Percentiles rank a stretch among this genome's conserved stretches.
Conservation (phyloP, 2,797 vertebrate genomes). For the Sebastes umbrosus region DNA sequence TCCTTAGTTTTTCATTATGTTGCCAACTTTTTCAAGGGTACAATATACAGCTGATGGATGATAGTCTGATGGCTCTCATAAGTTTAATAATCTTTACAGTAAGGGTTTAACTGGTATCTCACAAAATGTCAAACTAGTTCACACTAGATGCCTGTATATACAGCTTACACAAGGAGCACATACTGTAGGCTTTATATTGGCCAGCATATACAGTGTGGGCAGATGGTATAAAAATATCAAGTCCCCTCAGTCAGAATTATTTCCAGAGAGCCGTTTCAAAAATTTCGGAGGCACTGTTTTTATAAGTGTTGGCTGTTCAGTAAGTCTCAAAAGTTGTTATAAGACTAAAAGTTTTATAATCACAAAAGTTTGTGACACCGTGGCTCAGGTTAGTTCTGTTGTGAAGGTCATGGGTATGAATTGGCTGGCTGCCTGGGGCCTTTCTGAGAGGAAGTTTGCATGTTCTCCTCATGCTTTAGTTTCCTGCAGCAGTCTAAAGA, state of each 20-base stretch:
- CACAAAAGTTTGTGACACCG: neutral
- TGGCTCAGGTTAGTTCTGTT: neutral
- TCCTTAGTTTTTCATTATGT: slow-evolving; percentile 11
- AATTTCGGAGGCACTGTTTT: neutral
- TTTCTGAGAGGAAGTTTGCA: neutral
- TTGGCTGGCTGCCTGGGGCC: neutral
- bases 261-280: neutral
- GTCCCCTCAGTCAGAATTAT: neutral
- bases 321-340: neutral
- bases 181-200: neutral
- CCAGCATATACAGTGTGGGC: neutral
- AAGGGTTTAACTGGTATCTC: neutral
- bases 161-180: neutral
- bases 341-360: neutral
- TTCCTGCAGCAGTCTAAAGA: neutral
- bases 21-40: neutral
- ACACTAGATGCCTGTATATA: neutral
- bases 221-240: neutral
- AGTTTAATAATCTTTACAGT: neutral
- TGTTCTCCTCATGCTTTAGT: neutral
- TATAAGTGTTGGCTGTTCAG: neutral
- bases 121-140: neutral
- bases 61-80: neutral
- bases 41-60: neutral
- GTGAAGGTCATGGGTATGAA: neutral